Evolutionary conservation across 2,888 invertebrate genomes (phyloP), one percentile per base, ranked within the genome.

Genomic region (Cryptus armator): DNA sequence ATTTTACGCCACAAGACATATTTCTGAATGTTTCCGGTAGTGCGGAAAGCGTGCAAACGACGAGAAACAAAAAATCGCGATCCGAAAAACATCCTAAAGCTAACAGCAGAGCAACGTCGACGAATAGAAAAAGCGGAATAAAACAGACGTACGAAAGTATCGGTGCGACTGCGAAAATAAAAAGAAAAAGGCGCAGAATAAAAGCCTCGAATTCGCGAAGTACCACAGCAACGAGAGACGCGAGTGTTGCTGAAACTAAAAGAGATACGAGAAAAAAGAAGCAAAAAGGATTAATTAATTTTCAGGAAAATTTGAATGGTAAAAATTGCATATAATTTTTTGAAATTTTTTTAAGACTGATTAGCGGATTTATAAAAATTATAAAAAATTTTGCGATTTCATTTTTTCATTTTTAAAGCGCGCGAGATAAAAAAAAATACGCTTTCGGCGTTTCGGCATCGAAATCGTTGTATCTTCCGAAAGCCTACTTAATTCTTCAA

Each of bases 201-300:
- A 91, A 88, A 43, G 88, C 75, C 44, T 87, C 88, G 1, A 89
- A 86, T 82, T 93, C 93, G 0, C 91, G 90, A 68, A 92, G 91
- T 56, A 92, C 92, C 0, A 85, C 91, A 0, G 84, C 87, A 3
- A 92, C 91, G 0, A 91, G 86, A 71, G 90, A 91, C 32, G 87
- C 87, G n/a, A 87, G 75, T 48, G 37, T 81, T 62, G 82, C 53
- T 9, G 86, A 75, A 72, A 85, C 70, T 74, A 83, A 75, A 37
- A 80, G 76, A 32, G 81, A 86, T 5, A 43, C 29, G n/a, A 86
- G 14, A 59, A 86, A 78, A 71, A 44, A 75, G 16, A 86, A 75
- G 29, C 77, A 37, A 56, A 77, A 46, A 86, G 84, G 37, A 37
- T 9, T 37, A 7, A 7, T 37, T 37, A 37, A 37, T 37, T 37